These are phyloP conservation scores for Solenopsis fugax DNA, from an alignment of 1,140 invertebrate species.

Conservation along the genomic window DNA sequence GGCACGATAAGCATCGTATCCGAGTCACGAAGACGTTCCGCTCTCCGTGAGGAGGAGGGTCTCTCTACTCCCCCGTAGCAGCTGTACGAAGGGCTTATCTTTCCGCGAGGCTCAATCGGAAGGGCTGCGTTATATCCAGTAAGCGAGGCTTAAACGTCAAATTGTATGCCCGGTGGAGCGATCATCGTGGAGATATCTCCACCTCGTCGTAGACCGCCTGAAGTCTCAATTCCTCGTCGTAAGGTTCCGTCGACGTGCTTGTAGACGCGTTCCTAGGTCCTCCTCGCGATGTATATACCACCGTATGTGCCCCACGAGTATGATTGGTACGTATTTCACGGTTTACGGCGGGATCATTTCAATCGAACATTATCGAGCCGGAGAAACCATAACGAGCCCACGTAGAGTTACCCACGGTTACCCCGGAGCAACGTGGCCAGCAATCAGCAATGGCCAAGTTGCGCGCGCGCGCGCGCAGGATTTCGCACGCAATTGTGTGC, in stretches of 20 bases:
- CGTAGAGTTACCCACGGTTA: constrained; percentile 71
- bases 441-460: constrained; percentile 58
- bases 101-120: constrained; percentile 45
- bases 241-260: constrained; percentile 43
- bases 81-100: constrained; percentile 63
- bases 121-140: constrained; percentile 59
- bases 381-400: constrained; percentile 80
- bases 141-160: constrained; percentile 68
- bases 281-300: constrained; percentile 31
- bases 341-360: constrained; percentile 77
- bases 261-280: constrained; percentile 38
- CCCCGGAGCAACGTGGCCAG: constrained; percentile 55
- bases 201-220: constrained; percentile 61
- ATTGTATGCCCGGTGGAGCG: constrained; percentile 66
- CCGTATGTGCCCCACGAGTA: constrained; percentile 45
- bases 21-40: constrained; percentile 55
- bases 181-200: constrained; percentile 60
- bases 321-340: constrained; percentile 80
- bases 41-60: constrained; percentile 4
- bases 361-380: constrained; percentile 78
- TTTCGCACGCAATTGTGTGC: background rate
- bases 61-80: constrained; percentile 52
- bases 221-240: constrained; percentile 70
- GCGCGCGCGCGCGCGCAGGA: background rate
- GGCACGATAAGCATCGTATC: constrained; percentile 54